These are phyloP conservation scores for Halisarca cf. caerulea DNA, from an alignment of 37 sponge, comb jelly and placozoan genomes.

Conservation along the genomic window DNA sequence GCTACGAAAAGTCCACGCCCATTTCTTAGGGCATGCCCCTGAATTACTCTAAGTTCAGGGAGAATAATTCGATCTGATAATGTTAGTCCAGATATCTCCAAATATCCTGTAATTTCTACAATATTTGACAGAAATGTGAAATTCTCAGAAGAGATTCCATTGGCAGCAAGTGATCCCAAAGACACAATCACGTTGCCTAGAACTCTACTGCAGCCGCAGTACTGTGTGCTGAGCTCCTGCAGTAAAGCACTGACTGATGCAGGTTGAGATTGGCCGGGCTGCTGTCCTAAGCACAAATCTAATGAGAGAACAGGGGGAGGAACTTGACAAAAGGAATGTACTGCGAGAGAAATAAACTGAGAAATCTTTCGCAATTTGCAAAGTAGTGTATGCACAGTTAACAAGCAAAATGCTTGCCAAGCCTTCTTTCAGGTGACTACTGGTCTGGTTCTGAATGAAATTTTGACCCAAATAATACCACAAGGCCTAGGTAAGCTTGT, in stretches of 20 bases:
- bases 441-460: too few species aligned
- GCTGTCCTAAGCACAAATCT: background rate
- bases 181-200: background rate
- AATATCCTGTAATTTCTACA: constrained; percentile 8
- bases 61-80: background rate
- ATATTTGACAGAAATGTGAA: background rate
- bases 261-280: background rate
- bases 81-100: background rate
- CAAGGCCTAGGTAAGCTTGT: too few species aligned
- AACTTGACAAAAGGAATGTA: too few species aligned
- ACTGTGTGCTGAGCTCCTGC: background rate
- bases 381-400: too few species aligned
- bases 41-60: background rate
- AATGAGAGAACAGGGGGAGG: too few species aligned
- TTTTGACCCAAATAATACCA: too few species aligned
- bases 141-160: background rate
- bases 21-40: background rate
- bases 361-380: too few species aligned
- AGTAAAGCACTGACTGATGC: background rate
- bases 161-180: background rate
- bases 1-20: constrained; percentile 7
- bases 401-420: too few species aligned
- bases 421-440: too few species aligned
- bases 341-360: too few species aligned
- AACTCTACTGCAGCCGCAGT: background rate